Base-by-base conservation (phyloP, 2,888 invertebrate genomes). In the Nasonia oneida region DNA sequence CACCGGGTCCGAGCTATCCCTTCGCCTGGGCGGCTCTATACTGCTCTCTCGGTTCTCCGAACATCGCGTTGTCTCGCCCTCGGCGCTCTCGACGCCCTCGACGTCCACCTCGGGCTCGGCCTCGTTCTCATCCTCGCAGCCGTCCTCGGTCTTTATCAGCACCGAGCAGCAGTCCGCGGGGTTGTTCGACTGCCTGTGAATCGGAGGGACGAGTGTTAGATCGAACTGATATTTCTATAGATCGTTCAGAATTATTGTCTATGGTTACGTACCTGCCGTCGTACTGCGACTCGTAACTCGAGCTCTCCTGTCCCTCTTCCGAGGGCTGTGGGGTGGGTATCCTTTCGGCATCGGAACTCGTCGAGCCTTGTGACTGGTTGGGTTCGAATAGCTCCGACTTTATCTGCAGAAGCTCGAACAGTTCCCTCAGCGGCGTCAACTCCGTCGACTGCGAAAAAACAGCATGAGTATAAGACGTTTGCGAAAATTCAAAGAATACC, bases 391-490 rank as follows among this genome's bases (percentile, higher is more conserved):
- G 90, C 90, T 97, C 97, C 88, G 97, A 97, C 94, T 97, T 97
- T 89, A 97, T 97, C 94, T 97, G 97, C 90, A 97, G 94, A 90
- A 97, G 94, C 93, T 97, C 96, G 93, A 97, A 96, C 83, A 97
- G 94, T 93, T 97, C 97, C 94, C 97, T 96, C 94, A 97, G 95
- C 91, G 96, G 97, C 92, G 96, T 96, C 90, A 97, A 95, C 94
- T 97, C 97, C 90, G 95, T 96, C 89, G 96, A 96, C 96, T 96
- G 94, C 89, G 10, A 67, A n/a, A 2, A 53, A 12, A 12, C 64
- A 64, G 10, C 12, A 10, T 2, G 10, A 29, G 12, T 61, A 5
- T 23, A 8, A 61, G 8, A n/a, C 3, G n/a, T 57, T 57, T 37
- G 4, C n/a, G 57, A 57, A 57, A 15, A n/a, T 57, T 57, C 37